phyloP scores from a whole-genome alignment of 1,140 invertebrate species.

The Heliothis virescens region DNA sequence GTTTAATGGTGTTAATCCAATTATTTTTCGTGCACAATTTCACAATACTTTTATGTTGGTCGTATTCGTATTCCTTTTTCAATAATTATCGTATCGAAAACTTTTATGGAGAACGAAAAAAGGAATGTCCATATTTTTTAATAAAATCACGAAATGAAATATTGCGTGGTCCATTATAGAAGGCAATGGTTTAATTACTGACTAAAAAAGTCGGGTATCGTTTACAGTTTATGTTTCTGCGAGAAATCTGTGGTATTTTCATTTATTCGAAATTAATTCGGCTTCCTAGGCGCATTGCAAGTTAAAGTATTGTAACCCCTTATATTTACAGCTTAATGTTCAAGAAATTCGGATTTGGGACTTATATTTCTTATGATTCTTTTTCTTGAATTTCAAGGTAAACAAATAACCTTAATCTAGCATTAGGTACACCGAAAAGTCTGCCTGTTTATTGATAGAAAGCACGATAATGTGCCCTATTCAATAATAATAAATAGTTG shows the following conservation, averaged over 20 bases:
- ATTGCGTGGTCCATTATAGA: neutral
- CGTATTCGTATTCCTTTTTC: neutral
- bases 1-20: too few relatives aligned
- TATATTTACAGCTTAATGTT: neutral
- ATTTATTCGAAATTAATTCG: too few relatives aligned
- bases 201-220: neutral
- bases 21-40: too few relatives aligned
- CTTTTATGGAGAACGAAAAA: neutral
- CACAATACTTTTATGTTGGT: too few relatives aligned
- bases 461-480: neutral
- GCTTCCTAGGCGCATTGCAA: neutral
- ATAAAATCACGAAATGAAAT: neutral
- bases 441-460: too few relatives aligned
- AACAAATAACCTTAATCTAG: too few relatives aligned
- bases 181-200: constrained; percentile 2
- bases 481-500: neutral
- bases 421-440: too few relatives aligned
- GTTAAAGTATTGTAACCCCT: neutral
- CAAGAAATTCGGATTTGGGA: neutral
- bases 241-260: neutral
- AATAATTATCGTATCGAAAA: neutral
- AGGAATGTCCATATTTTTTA: neutral
- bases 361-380: too few relatives aligned
- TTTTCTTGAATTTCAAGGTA: too few relatives aligned
- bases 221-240: neutral